Conservation (phyloP, 1,140 invertebrate species). For the Hypothenemus hampei region DNA sequence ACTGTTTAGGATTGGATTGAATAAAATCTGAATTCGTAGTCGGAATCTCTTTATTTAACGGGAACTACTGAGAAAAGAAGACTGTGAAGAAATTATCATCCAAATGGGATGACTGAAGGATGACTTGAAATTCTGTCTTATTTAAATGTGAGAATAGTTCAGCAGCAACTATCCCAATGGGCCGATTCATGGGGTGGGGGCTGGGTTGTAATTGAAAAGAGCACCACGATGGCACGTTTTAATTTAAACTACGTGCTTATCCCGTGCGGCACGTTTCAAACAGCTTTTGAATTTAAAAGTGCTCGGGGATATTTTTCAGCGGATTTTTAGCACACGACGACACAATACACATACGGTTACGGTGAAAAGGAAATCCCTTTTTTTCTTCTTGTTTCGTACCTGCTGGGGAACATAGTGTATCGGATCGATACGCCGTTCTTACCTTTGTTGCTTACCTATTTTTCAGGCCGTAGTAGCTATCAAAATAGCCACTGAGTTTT, state of each 20-base stretch:
- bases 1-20: conserved; percentile 8
- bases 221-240: conserved; percentile 19
- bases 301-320: conserved; percentile 17
- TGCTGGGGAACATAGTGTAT: too few species aligned
- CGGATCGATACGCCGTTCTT: too few species aligned
- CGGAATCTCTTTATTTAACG: neutral
- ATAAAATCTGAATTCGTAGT: conserved; percentile 13
- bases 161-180: too few species aligned
- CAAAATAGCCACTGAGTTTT: too few species aligned
- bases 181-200: too few species aligned
- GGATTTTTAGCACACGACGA: conserved; percentile 15
- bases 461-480: too few species aligned
- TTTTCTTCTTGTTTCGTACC: too few species aligned
- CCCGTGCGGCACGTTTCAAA: conserved; percentile 8
- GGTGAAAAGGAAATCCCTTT: too few species aligned
- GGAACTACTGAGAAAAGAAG: neutral
- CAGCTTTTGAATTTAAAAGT: conserved; percentile 17
- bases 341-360: too few species aligned
- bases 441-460: too few species aligned
- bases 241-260: conserved; percentile 23
- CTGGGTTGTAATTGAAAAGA: conserved; percentile 10
- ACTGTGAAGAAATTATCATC: neutral
- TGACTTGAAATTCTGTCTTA: too few species aligned
- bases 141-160: too few species aligned
- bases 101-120: neutral